These are phyloP conservation scores for Plebejus anna DNA, from an alignment of 2,888 invertebrate genomes.

Conservation along the genomic window DNA sequence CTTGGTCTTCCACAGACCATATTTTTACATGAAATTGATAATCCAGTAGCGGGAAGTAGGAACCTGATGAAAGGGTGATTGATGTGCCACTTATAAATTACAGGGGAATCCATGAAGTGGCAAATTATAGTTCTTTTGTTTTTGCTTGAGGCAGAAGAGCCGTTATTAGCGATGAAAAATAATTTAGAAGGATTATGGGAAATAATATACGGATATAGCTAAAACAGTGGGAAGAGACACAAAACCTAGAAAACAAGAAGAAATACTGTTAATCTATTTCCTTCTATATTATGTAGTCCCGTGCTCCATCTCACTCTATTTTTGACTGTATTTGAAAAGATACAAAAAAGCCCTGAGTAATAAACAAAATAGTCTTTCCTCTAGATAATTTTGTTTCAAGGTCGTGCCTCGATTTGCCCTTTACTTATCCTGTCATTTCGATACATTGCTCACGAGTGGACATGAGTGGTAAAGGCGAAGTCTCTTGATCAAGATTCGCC, in stretches of 20 bases:
- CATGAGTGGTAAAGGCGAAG: background rate
- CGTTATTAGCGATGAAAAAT: background rate
- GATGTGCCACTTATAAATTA: slow-evolving; percentile 14
- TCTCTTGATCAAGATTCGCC: slow-evolving; percentile 20
- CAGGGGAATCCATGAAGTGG: slow-evolving; percentile 19
- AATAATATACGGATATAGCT: background rate
- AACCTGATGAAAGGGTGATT: slow-evolving; percentile 11
- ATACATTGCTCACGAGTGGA: background rate
- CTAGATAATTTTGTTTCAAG: background rate
- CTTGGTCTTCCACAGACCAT: background rate
- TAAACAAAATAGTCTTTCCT: background rate
- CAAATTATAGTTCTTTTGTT: slow-evolving; percentile 12
- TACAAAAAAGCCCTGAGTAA: background rate
- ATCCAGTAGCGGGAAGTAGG: slow-evolving; percentile 1
- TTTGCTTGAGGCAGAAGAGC: background rate
- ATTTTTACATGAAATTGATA: slow-evolving; percentile 2
- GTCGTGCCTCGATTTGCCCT: background rate
- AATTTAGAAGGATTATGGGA: background rate
- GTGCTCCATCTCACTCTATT: background rate
- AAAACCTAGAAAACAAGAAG: background rate
- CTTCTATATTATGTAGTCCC: background rate
- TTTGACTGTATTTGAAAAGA: background rate
- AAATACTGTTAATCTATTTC: too few relatives aligned
- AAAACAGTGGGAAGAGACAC: background rate
- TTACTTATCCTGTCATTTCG: background rate